phyloP scores from a whole-genome alignment of 2,888 invertebrate genomes.

The Tetragonisca angustula region DNA sequence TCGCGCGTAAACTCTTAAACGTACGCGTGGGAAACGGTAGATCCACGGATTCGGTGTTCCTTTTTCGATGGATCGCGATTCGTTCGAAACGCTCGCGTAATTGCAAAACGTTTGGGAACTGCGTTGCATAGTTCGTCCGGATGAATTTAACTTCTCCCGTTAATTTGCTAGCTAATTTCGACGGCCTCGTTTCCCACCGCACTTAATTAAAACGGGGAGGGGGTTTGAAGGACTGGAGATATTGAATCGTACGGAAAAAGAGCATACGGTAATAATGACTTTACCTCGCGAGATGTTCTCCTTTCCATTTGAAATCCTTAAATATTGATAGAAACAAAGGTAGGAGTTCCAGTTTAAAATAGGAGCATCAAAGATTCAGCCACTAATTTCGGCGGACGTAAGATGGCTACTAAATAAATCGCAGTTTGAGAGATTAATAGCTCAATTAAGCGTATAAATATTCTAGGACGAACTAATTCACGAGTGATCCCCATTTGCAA shows the following conservation, averaged over 20 bases:
- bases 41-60: background rate
- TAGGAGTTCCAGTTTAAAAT: background rate
- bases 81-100: background rate
- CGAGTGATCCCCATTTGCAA: background rate
- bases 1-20: background rate
- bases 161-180: background rate
- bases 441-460: background rate
- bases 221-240: background rate
- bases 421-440: background rate
- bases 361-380: background rate
- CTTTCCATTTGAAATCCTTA: background rate
- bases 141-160: background rate
- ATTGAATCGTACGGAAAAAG: background rate
- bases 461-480: no score
- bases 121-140: background rate
- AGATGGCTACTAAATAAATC: background rate
- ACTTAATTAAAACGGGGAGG: background rate
- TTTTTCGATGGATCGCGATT: background rate
- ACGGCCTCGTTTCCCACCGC: background rate
- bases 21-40: slow-evolving; percentile 1
- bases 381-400: no score
- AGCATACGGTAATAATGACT: background rate
- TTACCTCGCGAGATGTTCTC: background rate
- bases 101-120: background rate
- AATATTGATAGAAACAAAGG: background rate